These are phyloP conservation scores for Thryonomys swinderianus DNA, from an alignment of 2,113 vertebrate genomes.

Conservation along the genomic window DNA sequence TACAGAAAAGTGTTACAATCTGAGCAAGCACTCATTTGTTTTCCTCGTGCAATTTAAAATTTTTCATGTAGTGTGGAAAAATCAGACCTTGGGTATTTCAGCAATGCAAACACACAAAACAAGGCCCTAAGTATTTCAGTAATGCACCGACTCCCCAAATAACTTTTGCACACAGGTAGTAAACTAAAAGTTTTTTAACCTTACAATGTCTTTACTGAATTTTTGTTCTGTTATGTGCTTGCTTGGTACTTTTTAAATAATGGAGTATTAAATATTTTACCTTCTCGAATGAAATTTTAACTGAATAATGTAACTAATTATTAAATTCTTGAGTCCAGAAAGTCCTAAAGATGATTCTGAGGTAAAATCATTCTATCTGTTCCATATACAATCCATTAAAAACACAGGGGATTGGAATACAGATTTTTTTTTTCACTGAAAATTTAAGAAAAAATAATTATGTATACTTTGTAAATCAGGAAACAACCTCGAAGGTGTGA, in stretches of 20 bases:
- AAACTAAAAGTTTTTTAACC: not conserved
- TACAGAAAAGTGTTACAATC: slow-evolving; percentile 86
- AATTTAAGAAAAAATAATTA: not conserved
- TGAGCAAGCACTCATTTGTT: slow-evolving; percentile 74
- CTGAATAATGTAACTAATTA: not conserved
- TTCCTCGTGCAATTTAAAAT: slow-evolving; percentile 14
- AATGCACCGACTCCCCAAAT: slow-evolving; percentile 13
- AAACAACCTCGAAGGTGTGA: slow-evolving; percentile 14
- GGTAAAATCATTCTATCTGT: not conserved
- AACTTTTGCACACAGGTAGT: not conserved
- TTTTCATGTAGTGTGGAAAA: slow-evolving; percentile 48
- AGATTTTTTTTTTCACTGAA: not conserved
- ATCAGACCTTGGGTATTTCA: slow-evolving; percentile 48
- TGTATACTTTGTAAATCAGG: slow-evolving; percentile 26
- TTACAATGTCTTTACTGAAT: not conserved
- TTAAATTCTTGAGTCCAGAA: slow-evolving; percentile 37
- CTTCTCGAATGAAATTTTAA: not conserved
- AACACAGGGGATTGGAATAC: fast-evolving
- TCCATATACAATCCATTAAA: not conserved
- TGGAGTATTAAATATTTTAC: not conserved
- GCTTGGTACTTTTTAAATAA: not conserved
- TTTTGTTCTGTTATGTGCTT: not conserved
- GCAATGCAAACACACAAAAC: slow-evolving; percentile 35
- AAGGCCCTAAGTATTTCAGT: slow-evolving; percentile 43
- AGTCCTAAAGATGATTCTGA: not conserved